Conservation (phyloP, 2,797 vertebrate genomes). For the Hypotaenidia philippensis region DNA sequence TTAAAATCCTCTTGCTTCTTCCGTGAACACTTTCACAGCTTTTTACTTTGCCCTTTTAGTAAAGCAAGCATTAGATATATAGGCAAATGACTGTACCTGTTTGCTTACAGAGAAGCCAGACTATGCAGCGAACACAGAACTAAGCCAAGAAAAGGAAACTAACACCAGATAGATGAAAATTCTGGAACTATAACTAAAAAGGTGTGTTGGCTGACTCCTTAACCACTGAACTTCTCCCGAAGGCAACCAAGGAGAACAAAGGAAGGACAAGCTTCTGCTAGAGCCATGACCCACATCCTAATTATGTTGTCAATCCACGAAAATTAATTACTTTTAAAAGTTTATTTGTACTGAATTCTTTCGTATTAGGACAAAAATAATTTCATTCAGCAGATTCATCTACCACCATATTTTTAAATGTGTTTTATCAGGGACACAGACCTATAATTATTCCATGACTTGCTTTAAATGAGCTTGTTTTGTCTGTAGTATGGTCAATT, state of each 20-base stretch:
- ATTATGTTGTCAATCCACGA: not conserved
- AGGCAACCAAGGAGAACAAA: not conserved
- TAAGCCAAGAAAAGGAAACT: not conserved
- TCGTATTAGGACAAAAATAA: not conserved
- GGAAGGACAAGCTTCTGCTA: not conserved
- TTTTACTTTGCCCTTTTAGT: not conserved
- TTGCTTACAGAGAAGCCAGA: not conserved
- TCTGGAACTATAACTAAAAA: not conserved
- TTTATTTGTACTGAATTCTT: not conserved
- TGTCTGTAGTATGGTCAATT: not conserved
- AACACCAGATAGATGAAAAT: not conserved
- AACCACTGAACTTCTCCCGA: not conserved
- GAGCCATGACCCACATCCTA: not conserved
- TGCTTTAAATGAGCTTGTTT: not conserved
- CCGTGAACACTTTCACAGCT: not conserved
- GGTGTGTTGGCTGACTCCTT: not conserved
- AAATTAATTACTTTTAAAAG: not conserved
- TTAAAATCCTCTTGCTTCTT: not conserved
- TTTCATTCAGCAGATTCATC: not conserved
- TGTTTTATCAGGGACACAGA: not conserved
- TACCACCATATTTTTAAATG: not conserved
- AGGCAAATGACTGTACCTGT: not conserved
- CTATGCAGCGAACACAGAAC: not conserved
- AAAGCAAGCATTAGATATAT: not conserved
- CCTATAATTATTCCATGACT: not conserved